phyloP scores from a whole-genome alignment of 2,113 vertebrate genomes.

The Emberiza fucata region DNA sequence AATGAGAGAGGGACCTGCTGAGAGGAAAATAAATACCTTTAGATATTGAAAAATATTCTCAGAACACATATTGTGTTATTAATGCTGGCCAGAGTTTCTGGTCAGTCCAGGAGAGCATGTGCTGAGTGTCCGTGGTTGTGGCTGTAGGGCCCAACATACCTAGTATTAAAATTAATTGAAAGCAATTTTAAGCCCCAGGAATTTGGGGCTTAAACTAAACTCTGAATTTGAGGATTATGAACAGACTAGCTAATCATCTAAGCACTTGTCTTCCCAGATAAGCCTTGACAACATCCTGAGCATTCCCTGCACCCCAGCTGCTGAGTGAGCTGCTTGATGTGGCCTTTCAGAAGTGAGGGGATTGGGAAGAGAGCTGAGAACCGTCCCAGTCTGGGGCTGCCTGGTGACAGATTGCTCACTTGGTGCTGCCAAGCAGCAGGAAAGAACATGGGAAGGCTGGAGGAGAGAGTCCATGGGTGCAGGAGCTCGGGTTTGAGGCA shows the following conservation, averaged over 20 bases:
- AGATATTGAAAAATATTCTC: neutral
- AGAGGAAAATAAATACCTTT: neutral
- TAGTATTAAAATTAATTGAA: neutral
- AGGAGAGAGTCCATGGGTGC: neutral
- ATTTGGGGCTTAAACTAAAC: neutral
- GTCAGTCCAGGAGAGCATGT: neutral
- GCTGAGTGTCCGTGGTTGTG: neutral
- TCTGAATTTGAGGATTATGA: neutral
- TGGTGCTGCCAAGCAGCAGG: neutral
- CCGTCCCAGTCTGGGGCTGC: neutral
- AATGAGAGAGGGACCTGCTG: neutral
- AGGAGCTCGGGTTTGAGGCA: neutral
- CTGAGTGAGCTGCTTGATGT: neutral
- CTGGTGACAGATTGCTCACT: neutral
- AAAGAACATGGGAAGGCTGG: neutral
- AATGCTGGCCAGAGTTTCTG: neutral
- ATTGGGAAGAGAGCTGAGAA: neutral
- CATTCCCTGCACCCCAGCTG: accelerated
- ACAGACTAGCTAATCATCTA: neutral
- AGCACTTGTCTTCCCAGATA: neutral
- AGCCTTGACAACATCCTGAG: neutral
- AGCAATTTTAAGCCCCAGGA: neutral
- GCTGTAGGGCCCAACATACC: accelerated
- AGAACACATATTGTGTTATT: accelerated
- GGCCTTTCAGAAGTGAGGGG: neutral